phyloP scores from a whole-genome alignment of 2,888 invertebrate genomes.

The Stenoptilia bipunctidactyla region DNA sequence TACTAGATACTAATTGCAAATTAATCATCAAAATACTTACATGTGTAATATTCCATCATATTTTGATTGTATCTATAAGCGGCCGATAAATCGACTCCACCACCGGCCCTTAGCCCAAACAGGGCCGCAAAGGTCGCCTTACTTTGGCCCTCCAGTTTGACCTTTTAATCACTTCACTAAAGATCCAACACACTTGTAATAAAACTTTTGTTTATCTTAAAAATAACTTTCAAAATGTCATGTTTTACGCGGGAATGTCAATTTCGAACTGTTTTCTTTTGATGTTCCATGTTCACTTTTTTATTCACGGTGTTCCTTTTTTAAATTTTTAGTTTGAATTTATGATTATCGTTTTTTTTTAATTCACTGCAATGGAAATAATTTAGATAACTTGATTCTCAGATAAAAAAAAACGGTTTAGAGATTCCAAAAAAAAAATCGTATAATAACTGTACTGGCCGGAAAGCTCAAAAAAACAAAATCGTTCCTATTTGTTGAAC shows the following conservation, averaged over 20 bases:
- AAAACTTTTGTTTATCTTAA: slow-evolving; percentile 20
- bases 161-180: slow-evolving; percentile 32
- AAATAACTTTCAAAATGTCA: slow-evolving; percentile 10
- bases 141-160: slow-evolving; percentile 75
- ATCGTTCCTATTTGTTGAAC: slow-evolving; percentile 26
- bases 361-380: too few relatives aligned
- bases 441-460: slow-evolving; percentile 3
- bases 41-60: slow-evolving; percentile 99
- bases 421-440: neutral
- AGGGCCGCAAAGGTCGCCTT: slow-evolving; percentile 77
- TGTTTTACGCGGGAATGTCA: slow-evolving; percentile 10
- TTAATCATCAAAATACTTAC: slow-evolving; percentile 79
- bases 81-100: slow-evolving; percentile 91
- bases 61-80: slow-evolving; percentile 97
- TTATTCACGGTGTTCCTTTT: too few relatives aligned
- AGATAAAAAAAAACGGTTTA: too few relatives aligned
- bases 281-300: too few relatives aligned
- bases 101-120: slow-evolving; percentile 74
- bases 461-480: slow-evolving; percentile 16
- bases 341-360: too few relatives aligned
- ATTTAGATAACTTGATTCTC: too few relatives aligned
- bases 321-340: too few relatives aligned
- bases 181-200: slow-evolving; percentile 12
- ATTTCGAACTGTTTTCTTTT: too few relatives aligned
- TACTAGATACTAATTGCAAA: too few relatives aligned